Conservation (phyloP, 2,888 invertebrate species). For the Mythimna impura region DNA sequence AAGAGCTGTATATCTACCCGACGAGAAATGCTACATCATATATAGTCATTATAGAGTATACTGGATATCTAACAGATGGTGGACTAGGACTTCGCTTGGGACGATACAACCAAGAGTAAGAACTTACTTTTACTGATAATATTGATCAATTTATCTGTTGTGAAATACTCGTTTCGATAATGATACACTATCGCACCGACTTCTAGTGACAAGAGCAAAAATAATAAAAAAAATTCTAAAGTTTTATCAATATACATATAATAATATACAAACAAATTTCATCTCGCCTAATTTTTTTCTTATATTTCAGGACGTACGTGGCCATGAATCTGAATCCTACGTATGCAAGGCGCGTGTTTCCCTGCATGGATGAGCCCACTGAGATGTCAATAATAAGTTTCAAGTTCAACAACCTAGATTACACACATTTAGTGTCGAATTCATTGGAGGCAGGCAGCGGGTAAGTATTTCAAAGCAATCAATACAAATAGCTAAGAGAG, state of each 20-base stretch:
- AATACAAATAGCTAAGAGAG: not conserved
- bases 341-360: slow-evolving; percentile 92
- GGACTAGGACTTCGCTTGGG: slow-evolving; percentile 75
- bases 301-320: slow-evolving; percentile 83
- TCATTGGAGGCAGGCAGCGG: slow-evolving; percentile 70
- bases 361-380: slow-evolving; percentile 92
- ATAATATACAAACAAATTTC: no score
- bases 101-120: slow-evolving; percentile 65
- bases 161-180: not conserved
- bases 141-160: not conserved
- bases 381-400: slow-evolving; percentile 81
- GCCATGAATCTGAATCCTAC: slow-evolving; percentile 91
- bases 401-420: slow-evolving; percentile 77
- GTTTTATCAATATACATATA: no score
- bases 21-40: slow-evolving; percentile 57
- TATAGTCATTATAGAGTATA: slow-evolving; percentile 75
- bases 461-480: slow-evolving; percentile 70
- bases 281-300: not conserved
- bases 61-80: slow-evolving; percentile 65
- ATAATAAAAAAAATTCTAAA: no score
- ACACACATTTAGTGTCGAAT: slow-evolving; percentile 74
- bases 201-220: not conserved
- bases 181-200: not conserved
- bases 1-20: slow-evolving; percentile 70
- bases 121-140: not conserved